Base-by-base conservation (phyloP, 1,140 invertebrate species). In the Danaus melanippus region DNA sequence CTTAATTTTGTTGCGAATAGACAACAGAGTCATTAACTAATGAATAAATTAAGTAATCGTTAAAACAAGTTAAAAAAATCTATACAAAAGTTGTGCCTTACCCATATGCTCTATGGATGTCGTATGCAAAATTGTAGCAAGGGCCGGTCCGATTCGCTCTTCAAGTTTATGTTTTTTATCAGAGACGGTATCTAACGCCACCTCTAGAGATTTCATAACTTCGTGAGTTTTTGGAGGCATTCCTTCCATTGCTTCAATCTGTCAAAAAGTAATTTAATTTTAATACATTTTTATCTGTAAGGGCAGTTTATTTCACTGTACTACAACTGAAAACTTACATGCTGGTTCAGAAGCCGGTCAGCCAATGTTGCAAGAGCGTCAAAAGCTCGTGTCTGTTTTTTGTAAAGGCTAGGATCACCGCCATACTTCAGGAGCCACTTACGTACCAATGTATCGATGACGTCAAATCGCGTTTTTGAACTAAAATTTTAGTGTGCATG, bases 331-430 rank as follows among this genome's bases (percentile, higher is more conserved):
- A 39, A 49, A 66, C 71, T 71, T 60, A 84, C 82, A 53, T 85
- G 80, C 56, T 84, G 67, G 12, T 69, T 56, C 10, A 85, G 66
- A 2, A 85, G 69, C n/a, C 71, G 60, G 51, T 85, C 80, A 7
- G 74, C 71, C 4, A 85, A 63, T 12, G 70, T 65, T 4, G 80
- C 83, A 0, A 84, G 62, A 2, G 78, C 71, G 48, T 86, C 83
- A 42, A 84, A 86, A 0, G 79, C 80, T 7, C 72, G 64, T 7
- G 80, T 84, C 44, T 80, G 78, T 41, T 76, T 81, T 61, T 84
- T 84, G 56, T 81, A 84, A 21, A 71, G 62, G 15, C 64, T 71
- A 0, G 80, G 79, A 50, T 84, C 80, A 0, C 80, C 83, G 40
- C 83, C 83, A 48, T 74, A 67, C 42, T 73, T 74, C 7, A 74